These are phyloP conservation scores for Cartodere bifasciata DNA, from an alignment of 2,888 invertebrate genomes.

Conservation along the genomic window DNA sequence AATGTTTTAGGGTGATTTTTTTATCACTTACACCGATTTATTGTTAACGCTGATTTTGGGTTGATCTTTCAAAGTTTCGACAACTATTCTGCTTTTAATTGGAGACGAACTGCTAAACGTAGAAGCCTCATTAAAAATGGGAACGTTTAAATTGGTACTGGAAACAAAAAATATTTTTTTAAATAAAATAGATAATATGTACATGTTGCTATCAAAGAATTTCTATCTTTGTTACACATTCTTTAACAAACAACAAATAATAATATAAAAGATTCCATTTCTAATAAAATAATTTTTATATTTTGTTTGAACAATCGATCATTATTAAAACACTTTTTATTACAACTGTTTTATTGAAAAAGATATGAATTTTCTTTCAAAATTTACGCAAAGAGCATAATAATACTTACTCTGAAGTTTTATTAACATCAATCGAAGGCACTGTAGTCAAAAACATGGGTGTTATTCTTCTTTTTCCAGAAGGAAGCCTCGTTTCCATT, in stretches of 20 bases:
- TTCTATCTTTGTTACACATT: no score
- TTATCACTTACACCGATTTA: conserved; percentile 1
- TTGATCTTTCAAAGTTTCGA: conserved; percentile 52
- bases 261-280: no score
- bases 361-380: no score
- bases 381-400: neutral
- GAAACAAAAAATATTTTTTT: conserved; percentile 9
- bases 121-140: conserved; percentile 39
- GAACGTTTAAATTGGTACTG: conserved; percentile 41
- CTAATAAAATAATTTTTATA: no score
- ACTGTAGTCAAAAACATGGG: conserved; percentile 77
- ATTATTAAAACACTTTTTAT: no score
- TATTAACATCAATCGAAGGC: conserved; percentile 31
- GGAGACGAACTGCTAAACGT: conserved; percentile 68
- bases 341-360: no score
- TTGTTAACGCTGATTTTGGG: no score
- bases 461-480: conserved; percentile 91
- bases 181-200: conserved; percentile 1
- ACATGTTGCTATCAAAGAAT: no score
- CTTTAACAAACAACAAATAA: no score
- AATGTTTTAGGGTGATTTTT: no score
- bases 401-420: neutral
- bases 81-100: conserved; percentile 65
- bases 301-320: no score
- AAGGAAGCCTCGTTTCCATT: conserved; percentile 86